Base-by-base conservation (phyloP, 1,140 invertebrate genomes). In the Samia ricini region DNA sequence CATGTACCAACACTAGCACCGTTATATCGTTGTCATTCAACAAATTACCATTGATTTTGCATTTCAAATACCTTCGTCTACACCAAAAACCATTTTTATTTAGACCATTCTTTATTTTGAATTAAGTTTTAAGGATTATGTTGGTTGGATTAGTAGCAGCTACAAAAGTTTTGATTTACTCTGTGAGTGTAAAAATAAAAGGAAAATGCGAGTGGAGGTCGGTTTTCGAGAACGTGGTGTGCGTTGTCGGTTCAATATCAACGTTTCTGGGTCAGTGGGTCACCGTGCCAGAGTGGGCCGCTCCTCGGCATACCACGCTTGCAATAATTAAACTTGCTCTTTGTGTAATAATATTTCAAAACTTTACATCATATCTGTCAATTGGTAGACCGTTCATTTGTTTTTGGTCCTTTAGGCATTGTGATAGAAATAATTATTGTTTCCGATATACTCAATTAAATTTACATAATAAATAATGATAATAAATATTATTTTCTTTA, bases 241-340 rank as follows among this genome's bases (percentile, higher is more conserved):
- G 78, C 85, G 83, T 84, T 76, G 79, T 71, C 78, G 86, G 86
- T 89, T 89, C 87, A 89, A 89, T 89, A 89, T 88, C 87, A 88
- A 78, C 78, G 74, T 73, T 83, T 86, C 82, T 89, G 77, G 87
- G 87, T 87, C 77, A 89, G 87, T 89, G 85, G 87, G 87, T 81
- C 85, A 89, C 68, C 76, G 71, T 82, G 86, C 74, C 83, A 74
- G 74, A 74, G 81, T 66, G 73, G 66, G 79, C 73, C 79, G 77
- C 80, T 74, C 76, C 71, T 74, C 74, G 78, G 82, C 59, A 71
- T 61, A 71, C 57, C 61, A 56, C 71, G 64, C 69, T 76, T 75
- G 74, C 82, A 81, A 80, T 42, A 42, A 42, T 86, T 81, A 81
- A 76, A 81, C 76, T 80, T 72, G 79, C 77, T 85, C 81, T 81